These are phyloP conservation scores for Brachionus rubens DNA, from an alignment of 1,140 invertebrate genomes.

Conservation along the genomic window DNA sequence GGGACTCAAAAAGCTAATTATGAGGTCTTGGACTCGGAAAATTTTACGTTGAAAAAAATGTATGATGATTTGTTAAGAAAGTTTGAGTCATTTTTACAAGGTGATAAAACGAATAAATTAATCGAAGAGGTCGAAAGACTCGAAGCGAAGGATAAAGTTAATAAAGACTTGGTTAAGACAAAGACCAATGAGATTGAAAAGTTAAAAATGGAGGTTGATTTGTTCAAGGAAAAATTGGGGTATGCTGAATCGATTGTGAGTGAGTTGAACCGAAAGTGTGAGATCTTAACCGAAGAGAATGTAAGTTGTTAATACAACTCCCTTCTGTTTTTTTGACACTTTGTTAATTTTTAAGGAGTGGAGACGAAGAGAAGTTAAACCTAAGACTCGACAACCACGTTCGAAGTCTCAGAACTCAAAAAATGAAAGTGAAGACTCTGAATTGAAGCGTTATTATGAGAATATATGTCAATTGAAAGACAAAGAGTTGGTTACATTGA, in stretches of 20 bases:
- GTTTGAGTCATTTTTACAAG: conserved; percentile 2
- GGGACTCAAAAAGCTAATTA: not conserved
- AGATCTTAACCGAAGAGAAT: not conserved
- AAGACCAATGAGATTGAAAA: conserved; percentile 20
- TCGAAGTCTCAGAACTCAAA: not conserved
- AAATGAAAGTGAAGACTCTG: not conserved
- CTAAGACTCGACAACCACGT: not conserved
- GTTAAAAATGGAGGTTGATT: conserved; percentile 6
- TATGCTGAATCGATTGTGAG: not conserved
- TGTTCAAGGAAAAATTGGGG: conserved; percentile 7
- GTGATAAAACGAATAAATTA: not conserved
- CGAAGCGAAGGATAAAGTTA: not conserved
- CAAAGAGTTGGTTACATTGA: not conserved
- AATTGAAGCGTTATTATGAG: not conserved
- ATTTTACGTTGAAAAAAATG: conserved; percentile 28
- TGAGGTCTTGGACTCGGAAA: conserved; percentile 2
- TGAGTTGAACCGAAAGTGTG: conserved; percentile 9
- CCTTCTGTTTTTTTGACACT: not conserved
- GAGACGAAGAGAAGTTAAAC: no score
- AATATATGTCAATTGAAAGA: conserved; percentile 11
- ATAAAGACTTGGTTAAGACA: not conserved
- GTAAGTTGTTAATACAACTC: not conserved
- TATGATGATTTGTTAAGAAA: conserved; percentile 1
- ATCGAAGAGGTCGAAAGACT: not conserved
- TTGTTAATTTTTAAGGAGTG: no score